Conservation (phyloP, 2,888 invertebrate species). For the Anthophora plumipes region DNA sequence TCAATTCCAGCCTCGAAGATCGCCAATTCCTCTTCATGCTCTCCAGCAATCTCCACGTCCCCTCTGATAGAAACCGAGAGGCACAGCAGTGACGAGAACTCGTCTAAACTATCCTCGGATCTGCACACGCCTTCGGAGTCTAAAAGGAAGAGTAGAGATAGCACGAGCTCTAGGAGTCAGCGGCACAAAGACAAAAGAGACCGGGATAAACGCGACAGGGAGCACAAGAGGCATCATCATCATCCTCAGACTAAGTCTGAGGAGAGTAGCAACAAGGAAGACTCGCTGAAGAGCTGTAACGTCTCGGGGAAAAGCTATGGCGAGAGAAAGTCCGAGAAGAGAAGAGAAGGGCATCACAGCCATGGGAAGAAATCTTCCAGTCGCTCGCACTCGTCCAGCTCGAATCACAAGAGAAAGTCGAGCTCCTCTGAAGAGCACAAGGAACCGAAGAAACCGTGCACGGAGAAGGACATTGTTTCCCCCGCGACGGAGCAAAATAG, state of each 20-base stretch:
- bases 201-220: slow-evolving; percentile 70
- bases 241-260: slow-evolving; percentile 66
- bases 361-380: slow-evolving; percentile 71
- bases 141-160: slow-evolving; percentile 67
- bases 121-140: slow-evolving; percentile 52
- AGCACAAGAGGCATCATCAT: slow-evolving; percentile 74
- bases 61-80: slow-evolving; percentile 62
- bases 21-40: slow-evolving; percentile 55
- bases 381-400: slow-evolving; percentile 75
- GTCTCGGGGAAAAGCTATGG: slow-evolving; percentile 51
- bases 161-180: slow-evolving; percentile 65
- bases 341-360: slow-evolving; percentile 67
- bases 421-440: slow-evolving; percentile 74
- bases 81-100: slow-evolving; percentile 73
- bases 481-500: slow-evolving; percentile 34
- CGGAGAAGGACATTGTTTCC: slow-evolving; percentile 63
- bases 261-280: slow-evolving; percentile 55
- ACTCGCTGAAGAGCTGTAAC: slow-evolving; percentile 51
- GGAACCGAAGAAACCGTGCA: slow-evolving; percentile 75
- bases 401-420: slow-evolving; percentile 78
- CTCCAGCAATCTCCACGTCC: slow-evolving; percentile 63
- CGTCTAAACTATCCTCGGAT: slow-evolving; percentile 63
- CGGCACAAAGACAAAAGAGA: slow-evolving; percentile 77
- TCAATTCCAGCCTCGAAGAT: slow-evolving; percentile 31
- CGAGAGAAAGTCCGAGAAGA: slow-evolving; percentile 70